phyloP scores from a whole-genome alignment of 2,888 invertebrate species.

The Matsumyia berberina region DNA sequence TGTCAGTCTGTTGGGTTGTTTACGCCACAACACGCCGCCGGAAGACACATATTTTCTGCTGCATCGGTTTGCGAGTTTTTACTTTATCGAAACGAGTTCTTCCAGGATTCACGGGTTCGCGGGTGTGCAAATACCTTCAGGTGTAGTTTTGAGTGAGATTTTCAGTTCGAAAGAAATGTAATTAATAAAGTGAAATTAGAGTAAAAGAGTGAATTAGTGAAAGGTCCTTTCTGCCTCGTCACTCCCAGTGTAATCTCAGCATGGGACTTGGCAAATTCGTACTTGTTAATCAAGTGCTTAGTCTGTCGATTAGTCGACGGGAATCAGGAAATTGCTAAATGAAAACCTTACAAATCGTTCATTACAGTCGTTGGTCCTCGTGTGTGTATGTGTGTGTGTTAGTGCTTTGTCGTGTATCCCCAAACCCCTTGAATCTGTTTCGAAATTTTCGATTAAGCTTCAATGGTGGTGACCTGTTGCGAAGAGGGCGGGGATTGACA shows the following conservation, averaged over 20 bases:
- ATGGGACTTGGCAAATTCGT: slow-evolving; percentile 32
- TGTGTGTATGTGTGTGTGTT: neutral
- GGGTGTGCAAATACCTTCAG: neutral
- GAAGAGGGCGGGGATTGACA: neutral
- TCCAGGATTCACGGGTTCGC: slow-evolving; percentile 2
- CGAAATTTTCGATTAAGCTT: slow-evolving; percentile 40
- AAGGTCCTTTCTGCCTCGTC: slow-evolving; percentile 29
- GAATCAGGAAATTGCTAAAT: slow-evolving; percentile 37
- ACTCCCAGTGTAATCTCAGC: slow-evolving; percentile 14
- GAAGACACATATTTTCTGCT: slow-evolving; percentile 46
- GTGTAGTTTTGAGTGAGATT: slow-evolving; percentile 5
- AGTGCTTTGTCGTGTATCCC: slow-evolving; percentile 1
- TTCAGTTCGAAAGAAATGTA: slow-evolving; percentile 16
- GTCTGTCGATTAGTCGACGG: slow-evolving; percentile 28
- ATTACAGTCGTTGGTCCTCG: slow-evolving; percentile 39
- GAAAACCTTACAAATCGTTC: slow-evolving; percentile 50
- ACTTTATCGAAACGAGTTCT: neutral
- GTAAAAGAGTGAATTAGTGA: slow-evolving; percentile 47
- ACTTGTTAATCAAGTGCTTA: slow-evolving; percentile 32
- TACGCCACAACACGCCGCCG: slow-evolving; percentile 59
- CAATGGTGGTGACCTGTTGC: slow-evolving; percentile 65
- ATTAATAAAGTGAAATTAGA: slow-evolving; percentile 49
- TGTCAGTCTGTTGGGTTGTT: slow-evolving; percentile 69
- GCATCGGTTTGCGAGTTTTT: slow-evolving; percentile 49
- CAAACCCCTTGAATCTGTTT: slow-evolving; percentile 7